Conservation (phyloP, 2,888 invertebrate genomes). For the Geophilus truncorum region DNA sequence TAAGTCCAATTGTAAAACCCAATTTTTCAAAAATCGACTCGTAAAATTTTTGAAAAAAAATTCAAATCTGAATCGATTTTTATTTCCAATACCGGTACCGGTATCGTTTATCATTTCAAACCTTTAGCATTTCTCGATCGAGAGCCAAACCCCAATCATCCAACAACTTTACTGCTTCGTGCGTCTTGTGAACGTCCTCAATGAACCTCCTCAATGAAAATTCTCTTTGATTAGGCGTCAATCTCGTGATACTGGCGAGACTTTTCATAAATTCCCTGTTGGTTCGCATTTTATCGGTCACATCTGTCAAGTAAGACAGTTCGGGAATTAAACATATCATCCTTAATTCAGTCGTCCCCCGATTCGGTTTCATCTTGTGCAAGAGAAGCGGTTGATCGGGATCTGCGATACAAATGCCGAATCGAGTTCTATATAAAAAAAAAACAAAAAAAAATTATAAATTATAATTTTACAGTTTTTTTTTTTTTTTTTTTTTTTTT, state of each 20-base stretch:
- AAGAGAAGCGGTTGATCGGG: conserved; percentile 70
- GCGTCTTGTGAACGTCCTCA: conserved; percentile 50
- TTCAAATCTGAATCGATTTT: not conserved
- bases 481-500: no score
- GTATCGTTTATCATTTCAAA: no score
- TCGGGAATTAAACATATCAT: conserved; percentile 70
- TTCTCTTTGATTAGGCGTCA: conserved; percentile 72
- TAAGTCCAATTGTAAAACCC: no score
- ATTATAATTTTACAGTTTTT: no score
- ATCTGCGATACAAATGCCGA: conserved; percentile 52
- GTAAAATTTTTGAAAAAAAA: not conserved
- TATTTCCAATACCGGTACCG: no score
- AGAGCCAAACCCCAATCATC: conserved; percentile 73
- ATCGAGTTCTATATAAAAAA: no score
- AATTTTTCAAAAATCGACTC: conserved; percentile 42
- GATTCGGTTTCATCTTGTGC: conserved; percentile 52
- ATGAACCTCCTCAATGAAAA: conserved; percentile 60
- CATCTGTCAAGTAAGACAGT: conserved; percentile 78
- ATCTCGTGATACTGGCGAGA: conserved; percentile 68
- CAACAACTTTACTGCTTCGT: conserved; percentile 63
- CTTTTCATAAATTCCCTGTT: conserved; percentile 84
- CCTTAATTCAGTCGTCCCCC: not conserved
- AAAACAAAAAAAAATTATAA: not conserved
- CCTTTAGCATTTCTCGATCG: conserved; percentile 46
- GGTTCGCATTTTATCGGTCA: conserved; percentile 73